Evolutionary conservation across 2,797 vertebrate species (phyloP), one percentile per base, ranked within the genome.

Genomic region (Mallotus villosus): DNA sequence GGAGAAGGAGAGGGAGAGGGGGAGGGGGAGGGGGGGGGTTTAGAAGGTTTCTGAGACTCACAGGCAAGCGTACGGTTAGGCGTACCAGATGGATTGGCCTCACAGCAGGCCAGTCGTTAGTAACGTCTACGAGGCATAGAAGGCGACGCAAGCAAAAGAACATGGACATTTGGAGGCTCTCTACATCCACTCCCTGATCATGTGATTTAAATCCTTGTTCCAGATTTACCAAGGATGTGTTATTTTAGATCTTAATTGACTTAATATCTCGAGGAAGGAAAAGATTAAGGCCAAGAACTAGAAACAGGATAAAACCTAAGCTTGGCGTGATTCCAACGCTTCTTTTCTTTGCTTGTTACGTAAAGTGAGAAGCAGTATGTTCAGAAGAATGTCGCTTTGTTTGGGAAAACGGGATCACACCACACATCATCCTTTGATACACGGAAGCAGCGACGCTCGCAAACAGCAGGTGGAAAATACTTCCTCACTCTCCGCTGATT

Each of bases 191-290:
- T 21, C 7, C 1, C 6, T 3, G 14, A 27, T 62, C 11, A 62
- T 27, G 34, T 72, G 81, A 83, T 73, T 79, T 77, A 80, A 75
- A 80, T 59, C 64, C 34, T 61, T 78, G 67, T 63, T 77, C 71
- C 75, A 74, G 24, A 63, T 85, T 67, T 72, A 74, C 75, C 75
- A 84, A 68, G 65, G 59, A 6, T 1, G 2, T 53, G 59, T 74
- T 80, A 74, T 81, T 85, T 78, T 69, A 51, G 63, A 76, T 84
- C 8, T 81, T 77, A 84, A 82, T 74, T 85, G 69, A 84, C 66
- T 73, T 78, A 67, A 85, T 79, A 84, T 55, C 34, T n/a, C 12
- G 22, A 79, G 83, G 67, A 5, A 61, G 70, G 66, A 27, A 71
- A 27, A 68, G 79, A 75, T 75, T 68, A 76, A 78, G 67, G 77